phyloP scores from a whole-genome alignment of 2,888 invertebrate species.

The Xanthia togata region DNA sequence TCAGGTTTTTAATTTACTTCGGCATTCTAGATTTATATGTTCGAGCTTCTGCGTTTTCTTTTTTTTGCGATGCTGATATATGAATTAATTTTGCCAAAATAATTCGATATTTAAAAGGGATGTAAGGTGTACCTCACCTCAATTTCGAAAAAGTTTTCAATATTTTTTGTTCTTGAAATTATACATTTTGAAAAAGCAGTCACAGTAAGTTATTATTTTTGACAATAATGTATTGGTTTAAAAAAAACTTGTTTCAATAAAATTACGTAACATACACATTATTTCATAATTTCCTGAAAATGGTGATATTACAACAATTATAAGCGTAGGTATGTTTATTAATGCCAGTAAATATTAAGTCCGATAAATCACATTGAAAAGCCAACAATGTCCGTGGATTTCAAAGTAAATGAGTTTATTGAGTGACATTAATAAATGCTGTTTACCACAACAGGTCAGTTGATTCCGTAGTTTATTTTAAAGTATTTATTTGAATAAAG shows the following conservation, averaged over 20 bases:
- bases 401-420: neutral
- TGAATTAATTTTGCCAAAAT: slow-evolving; percentile 31
- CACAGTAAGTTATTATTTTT: neutral
- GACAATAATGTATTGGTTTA: neutral
- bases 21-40: slow-evolving; percentile 68
- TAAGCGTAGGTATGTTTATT: neutral
- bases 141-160: neutral
- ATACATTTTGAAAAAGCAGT: neutral
- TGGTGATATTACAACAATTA: neutral
- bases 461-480: neutral
- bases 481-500: neutral
- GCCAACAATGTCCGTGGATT: neutral
- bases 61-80: slow-evolving; percentile 11
- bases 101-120: neutral
- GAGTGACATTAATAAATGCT: neutral
- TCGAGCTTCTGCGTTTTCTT: slow-evolving; percentile 37
- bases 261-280: too few relatives aligned
- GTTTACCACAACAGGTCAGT: neutral
- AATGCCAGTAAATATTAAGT: slow-evolving; percentile 3
- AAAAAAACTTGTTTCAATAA: neutral
- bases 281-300: neutral
- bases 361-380: neutral
- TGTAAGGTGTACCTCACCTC: neutral
- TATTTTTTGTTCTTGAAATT: neutral
- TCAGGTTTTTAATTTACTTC: slow-evolving; percentile 71